Conservation (phyloP, 1,140 invertebrate species). For the roundworm (Caenorhabditis elegans) region DNA sequence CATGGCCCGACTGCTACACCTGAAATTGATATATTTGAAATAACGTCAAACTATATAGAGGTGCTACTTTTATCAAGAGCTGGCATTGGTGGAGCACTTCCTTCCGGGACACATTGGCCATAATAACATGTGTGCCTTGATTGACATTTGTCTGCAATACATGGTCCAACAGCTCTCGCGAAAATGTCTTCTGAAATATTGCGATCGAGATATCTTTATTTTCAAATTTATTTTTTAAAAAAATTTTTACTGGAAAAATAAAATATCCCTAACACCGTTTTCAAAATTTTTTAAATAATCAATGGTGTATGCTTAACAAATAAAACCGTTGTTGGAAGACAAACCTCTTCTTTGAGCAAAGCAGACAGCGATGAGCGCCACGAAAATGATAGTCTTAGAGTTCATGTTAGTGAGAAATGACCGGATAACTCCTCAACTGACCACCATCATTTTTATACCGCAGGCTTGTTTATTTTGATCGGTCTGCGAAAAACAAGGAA, state of each 20-base stretch:
- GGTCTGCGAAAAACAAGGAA: constrained; percentile 23
- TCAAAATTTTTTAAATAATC: no score
- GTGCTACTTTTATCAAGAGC: background rate
- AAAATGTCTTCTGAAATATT: constrained; percentile 18
- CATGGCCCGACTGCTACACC: constrained; percentile 26
- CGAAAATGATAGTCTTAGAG: background rate
- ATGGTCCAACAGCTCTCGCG: constrained; percentile 33
- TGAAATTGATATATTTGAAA: background rate
- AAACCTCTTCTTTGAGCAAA: background rate
- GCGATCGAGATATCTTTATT: no score
- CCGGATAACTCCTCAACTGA: background rate
- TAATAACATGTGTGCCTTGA: constrained; percentile 34
- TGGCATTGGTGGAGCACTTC: constrained; percentile 35
- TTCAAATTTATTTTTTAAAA: no score
- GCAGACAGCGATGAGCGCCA: background rate
- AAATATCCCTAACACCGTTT: no score
- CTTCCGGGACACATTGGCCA: constrained; percentile 36
- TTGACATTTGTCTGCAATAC: constrained; percentile 38
- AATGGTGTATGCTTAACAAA: background rate
- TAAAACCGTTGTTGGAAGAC: background rate
- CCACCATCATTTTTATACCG: background rate
- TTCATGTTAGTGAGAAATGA: background rate
- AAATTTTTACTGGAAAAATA: no score
- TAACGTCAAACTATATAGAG: background rate
- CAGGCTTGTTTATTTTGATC: constrained; percentile 21